A percentile compares a stretch with the other conserved stretches of the same genome.
phyloP scores from a whole-genome alignment of 1,140 invertebrate species.

The Drosophila albomicans region DNA sequence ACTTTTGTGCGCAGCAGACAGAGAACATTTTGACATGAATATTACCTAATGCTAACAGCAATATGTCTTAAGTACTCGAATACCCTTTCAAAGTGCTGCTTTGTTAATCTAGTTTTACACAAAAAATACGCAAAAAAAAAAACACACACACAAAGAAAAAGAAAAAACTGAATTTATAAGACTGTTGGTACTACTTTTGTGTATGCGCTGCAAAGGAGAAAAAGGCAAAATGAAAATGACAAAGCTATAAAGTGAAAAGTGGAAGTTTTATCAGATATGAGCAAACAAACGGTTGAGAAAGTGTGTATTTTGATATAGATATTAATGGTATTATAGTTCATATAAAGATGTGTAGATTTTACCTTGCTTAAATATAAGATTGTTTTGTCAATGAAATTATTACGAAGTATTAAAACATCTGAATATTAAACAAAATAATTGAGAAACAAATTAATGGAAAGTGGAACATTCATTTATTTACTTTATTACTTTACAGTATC shows the following conservation, averaged over 20 bases:
- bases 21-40: slow-evolving; percentile 7
- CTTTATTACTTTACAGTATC: too few species aligned
- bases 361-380: too few species aligned
- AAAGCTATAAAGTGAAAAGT: slow-evolving; percentile 12
- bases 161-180: slow-evolving; percentile 46
- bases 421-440: too few species aligned
- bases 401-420: too few species aligned
- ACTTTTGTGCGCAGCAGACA: slow-evolving; percentile 46
- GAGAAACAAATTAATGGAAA: too few species aligned
- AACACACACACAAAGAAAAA: neutral
- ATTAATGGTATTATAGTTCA: too few species aligned
- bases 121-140: slow-evolving; percentile 10
- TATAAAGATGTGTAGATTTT: too few species aligned
- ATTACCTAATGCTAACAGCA: neutral
- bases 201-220: slow-evolving; percentile 1
- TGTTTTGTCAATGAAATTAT: too few species aligned
- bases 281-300: neutral
- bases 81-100: slow-evolving; percentile 16
- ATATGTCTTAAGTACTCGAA: neutral
- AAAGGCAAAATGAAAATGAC: neutral
- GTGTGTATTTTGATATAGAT: too few species aligned
- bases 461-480: too few species aligned
- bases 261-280: slow-evolving; percentile 12
- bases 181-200: slow-evolving; percentile 39
- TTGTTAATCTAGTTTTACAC: slow-evolving; percentile 61